These are phyloP conservation scores for Machimus rusticus DNA, from an alignment of 2,888 invertebrate species.

Conservation along the genomic window DNA sequence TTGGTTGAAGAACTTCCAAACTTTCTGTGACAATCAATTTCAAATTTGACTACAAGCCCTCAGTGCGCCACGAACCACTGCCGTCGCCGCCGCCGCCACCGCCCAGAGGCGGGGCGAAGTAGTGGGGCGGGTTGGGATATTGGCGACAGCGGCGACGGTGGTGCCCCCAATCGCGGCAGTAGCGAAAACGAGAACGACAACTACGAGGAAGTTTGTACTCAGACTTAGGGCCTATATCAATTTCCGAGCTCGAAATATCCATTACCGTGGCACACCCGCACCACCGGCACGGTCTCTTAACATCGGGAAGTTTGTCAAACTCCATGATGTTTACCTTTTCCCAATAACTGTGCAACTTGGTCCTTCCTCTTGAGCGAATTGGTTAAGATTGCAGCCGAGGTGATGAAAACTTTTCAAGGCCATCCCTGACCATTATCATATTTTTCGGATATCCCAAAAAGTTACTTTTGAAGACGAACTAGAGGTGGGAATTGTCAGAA, in stretches of 20 bases:
- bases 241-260: constrained; percentile 37
- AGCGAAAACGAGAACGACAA: background rate
- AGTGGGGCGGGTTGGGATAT: background rate
- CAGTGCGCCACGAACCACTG: background rate
- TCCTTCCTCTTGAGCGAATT: background rate
- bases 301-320: constrained; percentile 1
- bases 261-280: background rate
- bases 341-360: constrained; percentile 14
- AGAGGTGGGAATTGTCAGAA: background rate
- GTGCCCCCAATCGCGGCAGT: background rate
- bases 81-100: background rate
- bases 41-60: constrained; percentile 39
- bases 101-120: background rate
- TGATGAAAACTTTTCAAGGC: background rate
- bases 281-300: background rate
- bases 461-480: background rate
- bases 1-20: constrained; percentile 40
- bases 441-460: background rate
- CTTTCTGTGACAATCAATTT: constrained; percentile 41
- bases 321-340: constrained; percentile 14
- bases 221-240: constrained; percentile 39
- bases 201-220: constrained; percentile 27
- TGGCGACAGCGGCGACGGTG: background rate
- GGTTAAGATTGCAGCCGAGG: background rate
- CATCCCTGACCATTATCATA: background rate